Evolutionary conservation across 2,113 vertebrate genomes (phyloP).

Genomic region (Fulica atra): DNA sequence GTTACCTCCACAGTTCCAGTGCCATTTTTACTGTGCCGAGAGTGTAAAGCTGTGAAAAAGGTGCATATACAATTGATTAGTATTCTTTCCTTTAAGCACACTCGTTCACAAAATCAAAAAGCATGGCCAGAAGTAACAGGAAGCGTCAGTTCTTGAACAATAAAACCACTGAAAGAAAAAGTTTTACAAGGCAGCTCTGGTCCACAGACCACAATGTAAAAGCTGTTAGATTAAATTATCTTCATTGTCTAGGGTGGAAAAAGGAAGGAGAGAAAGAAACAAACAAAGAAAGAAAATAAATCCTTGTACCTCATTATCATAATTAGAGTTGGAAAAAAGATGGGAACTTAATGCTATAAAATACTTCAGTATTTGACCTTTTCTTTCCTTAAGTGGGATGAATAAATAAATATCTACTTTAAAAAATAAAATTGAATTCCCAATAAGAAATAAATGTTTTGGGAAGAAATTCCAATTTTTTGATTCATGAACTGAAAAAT

Average conservation of each 20-base stretch:
- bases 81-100: background rate
- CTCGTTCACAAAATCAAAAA: conserved; percentile 8
- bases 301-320: background rate
- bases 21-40: background rate
- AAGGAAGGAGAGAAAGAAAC: background rate
- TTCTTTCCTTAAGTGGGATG: background rate
- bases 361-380: background rate
- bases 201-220: conserved; percentile 38
- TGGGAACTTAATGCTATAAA: background rate
- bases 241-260: conserved; percentile 5
- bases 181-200: conserved; percentile 36
- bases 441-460: background rate
- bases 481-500: background rate
- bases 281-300: background rate
- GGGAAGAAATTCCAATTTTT: background rate
- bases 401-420: background rate
- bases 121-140: conserved; percentile 9
- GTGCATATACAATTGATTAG: background rate
- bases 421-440: background rate
- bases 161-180: conserved; percentile 42
- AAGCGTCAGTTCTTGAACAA: conserved; percentile 42
- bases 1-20: background rate
- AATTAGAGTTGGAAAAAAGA: background rate
- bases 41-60: background rate
- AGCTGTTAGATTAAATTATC: conserved; percentile 6